Evolutionary conservation across 2,113 vertebrate genomes (phyloP), one percentile per base, ranked within the genome.

Genomic region (Scatophagus argus): DNA sequence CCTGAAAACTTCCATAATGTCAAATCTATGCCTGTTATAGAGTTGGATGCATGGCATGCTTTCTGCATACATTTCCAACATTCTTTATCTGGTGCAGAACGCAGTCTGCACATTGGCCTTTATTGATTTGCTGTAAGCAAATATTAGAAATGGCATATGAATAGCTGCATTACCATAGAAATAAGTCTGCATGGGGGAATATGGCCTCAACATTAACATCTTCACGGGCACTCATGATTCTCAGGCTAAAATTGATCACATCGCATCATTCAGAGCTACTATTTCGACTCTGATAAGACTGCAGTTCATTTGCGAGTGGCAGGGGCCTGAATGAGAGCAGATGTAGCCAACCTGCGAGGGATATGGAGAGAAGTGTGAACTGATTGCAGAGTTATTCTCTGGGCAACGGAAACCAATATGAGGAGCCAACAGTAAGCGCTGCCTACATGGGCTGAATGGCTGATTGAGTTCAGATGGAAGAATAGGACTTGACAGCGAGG

Each of bases 301-400:
- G 51, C 41, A 43, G 58, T 85, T 90, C 80, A 86, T 90, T 88
- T 89, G 72, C 52, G 59, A 84, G 39, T 49, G 63, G 78, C 54
- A 13, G 59, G 59, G 64, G 70, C 58, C 69, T 74, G 79, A 75
- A 74, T 59, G 83, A 74, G 81, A 88, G 87, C 58, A 85, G 79
- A 84, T 88, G 81, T 88, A 78, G 44, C 67, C 65, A 83, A 85
- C 67, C 82, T 81, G 81, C 75, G 81, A 70, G 74, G 83, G 75
- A 89, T 79, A 82, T 58, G 39, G 73, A 73, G 70, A 83, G 83
- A 87, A 93, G 91, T 88, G 85, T 74, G 77, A 90, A 88, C 84
- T 93, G 91, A 93, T 93, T 93, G 86, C 84, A 55, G 34, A 84
- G 89, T 92, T 89, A 89, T 88, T 92, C 85, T 93, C 86, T 87